phyloP scores from a whole-genome alignment of 2,888 invertebrate species.

The Timema cristinae region DNA sequence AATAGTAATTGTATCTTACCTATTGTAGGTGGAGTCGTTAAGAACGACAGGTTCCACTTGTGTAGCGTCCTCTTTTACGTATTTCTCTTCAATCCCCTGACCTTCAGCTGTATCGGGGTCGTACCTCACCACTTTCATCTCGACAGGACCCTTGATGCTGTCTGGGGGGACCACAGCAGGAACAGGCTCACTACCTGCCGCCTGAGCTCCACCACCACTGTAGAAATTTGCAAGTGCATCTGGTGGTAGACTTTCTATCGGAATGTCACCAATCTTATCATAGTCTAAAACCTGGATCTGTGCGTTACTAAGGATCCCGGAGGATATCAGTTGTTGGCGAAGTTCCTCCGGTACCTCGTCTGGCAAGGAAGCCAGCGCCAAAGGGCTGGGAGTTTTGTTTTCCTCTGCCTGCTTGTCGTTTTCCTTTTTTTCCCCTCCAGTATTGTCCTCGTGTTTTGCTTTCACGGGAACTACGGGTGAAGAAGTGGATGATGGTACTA shows the following conservation, averaged over 20 bases:
- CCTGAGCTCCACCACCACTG: conserved; percentile 73
- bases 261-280: conserved; percentile 82
- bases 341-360: conserved; percentile 87
- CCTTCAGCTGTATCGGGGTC: conserved; percentile 71
- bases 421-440: conserved; percentile 35
- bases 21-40: conserved; percentile 67
- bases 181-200: conserved; percentile 54
- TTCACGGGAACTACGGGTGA: too few species aligned
- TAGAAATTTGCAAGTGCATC: conserved; percentile 85
- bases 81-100: conserved; percentile 64
- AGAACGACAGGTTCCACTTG: conserved; percentile 46
- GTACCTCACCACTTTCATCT: conserved; percentile 82
- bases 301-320: conserved; percentile 82
- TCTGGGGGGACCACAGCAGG: conserved; percentile 11
- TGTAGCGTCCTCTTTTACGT: conserved; percentile 50
- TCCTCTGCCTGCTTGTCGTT: conserved; percentile 16
- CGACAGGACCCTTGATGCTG: conserved; percentile 46
- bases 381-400: conserved; percentile 36
- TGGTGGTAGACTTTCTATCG: conserved; percentile 75
- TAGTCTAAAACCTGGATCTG: conserved; percentile 85
- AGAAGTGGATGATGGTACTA: too few species aligned
- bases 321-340: conserved; percentile 73
- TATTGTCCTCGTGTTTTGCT: too few species aligned
- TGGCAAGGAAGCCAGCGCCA: conserved; percentile 56
- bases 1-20: conserved; percentile 38